Base-by-base conservation (phyloP, 1,140 invertebrate species). In the Belonocnema kinseyi region DNA sequence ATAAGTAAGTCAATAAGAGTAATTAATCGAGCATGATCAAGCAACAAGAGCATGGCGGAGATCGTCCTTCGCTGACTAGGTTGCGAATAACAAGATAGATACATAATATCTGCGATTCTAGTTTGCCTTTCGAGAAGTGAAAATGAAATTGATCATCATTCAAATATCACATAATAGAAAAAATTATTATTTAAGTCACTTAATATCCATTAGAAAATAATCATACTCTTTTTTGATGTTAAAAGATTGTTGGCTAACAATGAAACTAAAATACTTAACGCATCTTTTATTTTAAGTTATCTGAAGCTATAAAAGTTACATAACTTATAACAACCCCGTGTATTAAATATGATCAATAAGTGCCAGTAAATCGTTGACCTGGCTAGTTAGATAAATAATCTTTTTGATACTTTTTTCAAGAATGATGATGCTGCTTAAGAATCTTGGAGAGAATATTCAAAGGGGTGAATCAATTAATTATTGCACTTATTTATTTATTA, bases 401-500 rank as follows among this genome's bases (percentile, higher is more conserved):
- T 33, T 21, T 66, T 40, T 66, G n/a, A 66, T 40, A 66, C n/a
- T 12, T 7, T 66, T 66, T 66, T 13, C 16, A 16, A 2, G 11
- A 66, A 46, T 7, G 13, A 66, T 66, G 40, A 66, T 66, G 61
- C n/a, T 66, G 14, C n/a, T 40, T 40, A 33, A 40, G 61, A 40
- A 46, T 26, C n/a, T 12, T 40, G n/a, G 12, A 16, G 6, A 33
- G 26, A 66, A 46, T 66, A 33, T 33, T 46, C 61, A 66, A 66
- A 66, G 8, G 14, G 21, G 16, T 66, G 40, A 40, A 66, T 66
- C 61, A 66, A 66, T 66, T 33, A 13, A 66, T 46, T 12, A 33
- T 66, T 66, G 40, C 21, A 66, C 40, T 66, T 66, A 66, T 66
- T 66, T 66, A 82, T 83, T 79, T 80, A 82, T 82, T 40, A 77